Percentiles rank a stretch among this genome's conserved stretches.
Conservation (phyloP, 92 coral and sea anemone species). For the Epizoanthus rinbou region DNA sequence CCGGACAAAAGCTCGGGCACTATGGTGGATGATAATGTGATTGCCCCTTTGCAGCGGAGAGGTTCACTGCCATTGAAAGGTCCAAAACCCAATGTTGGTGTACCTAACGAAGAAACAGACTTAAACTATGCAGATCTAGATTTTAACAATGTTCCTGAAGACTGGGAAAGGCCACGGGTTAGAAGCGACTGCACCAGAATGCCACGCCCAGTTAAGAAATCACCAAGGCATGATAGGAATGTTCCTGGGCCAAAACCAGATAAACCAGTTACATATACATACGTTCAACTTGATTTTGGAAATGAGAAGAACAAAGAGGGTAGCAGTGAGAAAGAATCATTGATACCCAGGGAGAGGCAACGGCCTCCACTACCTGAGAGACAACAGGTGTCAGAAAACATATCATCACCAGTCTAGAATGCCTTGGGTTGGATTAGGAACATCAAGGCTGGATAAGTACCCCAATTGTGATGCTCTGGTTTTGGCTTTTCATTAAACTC, state of each 20-base stretch:
- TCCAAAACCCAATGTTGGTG: neutral
- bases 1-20: neutral
- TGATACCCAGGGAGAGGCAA: neutral
- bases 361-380: constrained; percentile 2
- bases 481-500: too few relatives aligned
- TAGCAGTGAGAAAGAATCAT: neutral
- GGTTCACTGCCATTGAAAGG: constrained; percentile 16
- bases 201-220: neutral
- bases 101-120: neutral
- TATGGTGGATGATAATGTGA: neutral
- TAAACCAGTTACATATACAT: constrained; percentile 46
- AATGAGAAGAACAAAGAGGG: constrained; percentile 5
- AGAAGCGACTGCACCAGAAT: neutral
- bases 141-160: neutral
- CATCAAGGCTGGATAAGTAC: too few relatives aligned
- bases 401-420: constrained; percentile 29
- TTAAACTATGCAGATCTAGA: constrained; percentile 27
- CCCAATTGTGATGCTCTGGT: too few relatives aligned
- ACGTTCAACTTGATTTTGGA: constrained; percentile 79
- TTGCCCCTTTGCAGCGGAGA: neutral
- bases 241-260: neutral
- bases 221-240: neutral
- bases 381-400: neutral
- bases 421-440: too few relatives aligned
- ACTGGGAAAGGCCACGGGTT: neutral